These are phyloP conservation scores for Drosophila acutilabella DNA, from an alignment of 2,888 invertebrate genomes.

Conservation along the genomic window DNA sequence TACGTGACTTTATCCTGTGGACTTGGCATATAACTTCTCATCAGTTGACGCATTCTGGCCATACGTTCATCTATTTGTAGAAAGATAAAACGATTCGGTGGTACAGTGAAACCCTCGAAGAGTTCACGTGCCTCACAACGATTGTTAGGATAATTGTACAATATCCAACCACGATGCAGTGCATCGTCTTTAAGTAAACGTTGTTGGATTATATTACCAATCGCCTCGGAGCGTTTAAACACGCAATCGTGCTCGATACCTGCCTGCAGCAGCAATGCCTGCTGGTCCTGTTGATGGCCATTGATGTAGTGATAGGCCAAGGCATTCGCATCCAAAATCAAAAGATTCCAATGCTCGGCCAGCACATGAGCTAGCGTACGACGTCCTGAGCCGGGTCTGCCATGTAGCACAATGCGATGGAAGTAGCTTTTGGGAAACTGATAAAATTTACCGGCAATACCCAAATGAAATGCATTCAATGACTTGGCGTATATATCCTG, in stretches of 20 bases:
- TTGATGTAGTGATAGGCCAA: slow-evolving; percentile 75
- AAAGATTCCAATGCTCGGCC: slow-evolving; percentile 85
- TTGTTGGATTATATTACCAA: slow-evolving; percentile 73
- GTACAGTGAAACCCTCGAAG: slow-evolving; percentile 85
- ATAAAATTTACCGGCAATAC: slow-evolving; percentile 53
- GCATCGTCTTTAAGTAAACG: slow-evolving; percentile 85
- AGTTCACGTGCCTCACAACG: slow-evolving; percentile 86
- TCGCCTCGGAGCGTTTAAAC: slow-evolving; percentile 61
- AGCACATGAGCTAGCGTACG: slow-evolving; percentile 86
- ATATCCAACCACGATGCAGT: slow-evolving; percentile 87
- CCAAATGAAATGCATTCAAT: slow-evolving; percentile 60
- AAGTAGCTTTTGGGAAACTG: slow-evolving; percentile 68
- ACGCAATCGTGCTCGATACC: slow-evolving; percentile 63
- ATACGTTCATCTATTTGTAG: slow-evolving; percentile 75
- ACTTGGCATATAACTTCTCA: slow-evolving; percentile 58
- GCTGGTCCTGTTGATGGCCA: slow-evolving; percentile 36
- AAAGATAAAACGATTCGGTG: slow-evolving; percentile 86
- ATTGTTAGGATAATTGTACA: slow-evolving; percentile 87
- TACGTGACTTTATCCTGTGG: slow-evolving; percentile 66
- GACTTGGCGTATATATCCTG: slow-evolving; percentile 71
- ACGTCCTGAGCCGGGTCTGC: slow-evolving; percentile 87
- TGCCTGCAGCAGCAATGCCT: slow-evolving; percentile 63
- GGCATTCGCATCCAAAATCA: slow-evolving; percentile 84
- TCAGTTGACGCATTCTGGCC: slow-evolving; percentile 70
- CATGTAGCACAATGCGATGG: slow-evolving; percentile 86